phyloP scores from a whole-genome alignment of 2,888 invertebrate genomes.

The Neocrepidodera transversa region DNA sequence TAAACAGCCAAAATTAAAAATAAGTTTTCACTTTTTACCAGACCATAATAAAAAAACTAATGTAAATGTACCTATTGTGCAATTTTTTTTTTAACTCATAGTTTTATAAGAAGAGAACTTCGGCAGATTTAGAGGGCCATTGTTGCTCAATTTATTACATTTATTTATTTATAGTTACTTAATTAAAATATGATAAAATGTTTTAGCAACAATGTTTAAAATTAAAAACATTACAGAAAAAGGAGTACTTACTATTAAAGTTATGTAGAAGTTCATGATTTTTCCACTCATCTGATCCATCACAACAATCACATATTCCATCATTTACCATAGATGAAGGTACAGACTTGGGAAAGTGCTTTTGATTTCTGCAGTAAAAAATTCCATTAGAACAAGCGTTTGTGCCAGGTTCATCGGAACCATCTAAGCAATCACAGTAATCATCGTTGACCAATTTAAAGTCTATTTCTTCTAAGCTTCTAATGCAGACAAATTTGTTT shows the following conservation, averaged over 20 bases:
- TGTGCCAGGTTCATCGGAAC: conserved; percentile 91
- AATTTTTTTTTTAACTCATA: no score
- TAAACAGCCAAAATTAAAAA: no score
- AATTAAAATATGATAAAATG: no score
- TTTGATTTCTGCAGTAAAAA: conserved; percentile 88
- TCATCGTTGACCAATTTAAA: conserved; percentile 74
- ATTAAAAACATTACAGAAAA: no score
- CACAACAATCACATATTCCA: conserved; percentile 93
- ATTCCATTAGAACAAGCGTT: conserved; percentile 89
- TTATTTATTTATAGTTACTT: no score
- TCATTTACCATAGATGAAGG: conserved; percentile 89
- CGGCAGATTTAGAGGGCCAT: no score
- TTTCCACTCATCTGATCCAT: conserved; percentile 80
- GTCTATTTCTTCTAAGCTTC: conserved; percentile 32
- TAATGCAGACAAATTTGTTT: conserved; percentile 34
- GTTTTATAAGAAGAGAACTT: no score
- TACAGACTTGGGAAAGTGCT: conserved; percentile 54
- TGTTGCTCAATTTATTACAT: no score
- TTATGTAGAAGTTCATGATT: conserved; percentile 4
- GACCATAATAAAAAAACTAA: no score
- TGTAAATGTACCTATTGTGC: no score
- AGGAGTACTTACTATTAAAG: background rate
- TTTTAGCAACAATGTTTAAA: no score
- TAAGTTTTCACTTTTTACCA: no score
- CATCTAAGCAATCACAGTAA: conserved; percentile 92